phyloP scores from a whole-genome alignment of 2,888 invertebrate species.

The Atrina japonica region DNA sequence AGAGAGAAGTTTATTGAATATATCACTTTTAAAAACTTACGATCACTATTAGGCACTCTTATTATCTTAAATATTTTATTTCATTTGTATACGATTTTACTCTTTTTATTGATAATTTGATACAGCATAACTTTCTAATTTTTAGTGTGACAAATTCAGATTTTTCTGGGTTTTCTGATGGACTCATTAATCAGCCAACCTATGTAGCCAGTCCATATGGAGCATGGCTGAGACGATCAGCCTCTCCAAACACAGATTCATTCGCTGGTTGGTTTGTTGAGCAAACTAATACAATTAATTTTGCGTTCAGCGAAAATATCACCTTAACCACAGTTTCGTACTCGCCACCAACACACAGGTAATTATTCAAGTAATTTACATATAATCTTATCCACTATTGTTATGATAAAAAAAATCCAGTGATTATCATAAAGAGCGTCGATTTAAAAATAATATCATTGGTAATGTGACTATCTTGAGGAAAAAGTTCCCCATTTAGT shows the following conservation, averaged over 20 bases:
- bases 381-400: no score
- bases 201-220: slow-evolving; percentile 65
- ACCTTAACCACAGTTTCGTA: slow-evolving; percentile 30
- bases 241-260: slow-evolving; percentile 58
- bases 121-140: no score
- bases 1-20: no score
- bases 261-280: slow-evolving; percentile 67
- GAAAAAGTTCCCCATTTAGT: no score
- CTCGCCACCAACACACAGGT: slow-evolving; percentile 47
- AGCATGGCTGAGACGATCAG: slow-evolving; percentile 58
- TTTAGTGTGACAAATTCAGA: slow-evolving; percentile 41
- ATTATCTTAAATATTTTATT: neutral
- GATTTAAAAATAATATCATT: no score
- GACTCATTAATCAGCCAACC: slow-evolving; percentile 41
- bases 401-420: no score
- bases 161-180: slow-evolving; percentile 42
- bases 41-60: no score
- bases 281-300: slow-evolving; percentile 45
- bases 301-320: slow-evolving; percentile 43
- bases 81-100: neutral
- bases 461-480: no score
- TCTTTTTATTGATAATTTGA: no score
- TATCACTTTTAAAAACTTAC: no score
- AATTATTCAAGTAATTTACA: no score
- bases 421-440: no score